phyloP scores from a whole-genome alignment of 2,113 vertebrate species.

The Micromys minutus region DNA sequence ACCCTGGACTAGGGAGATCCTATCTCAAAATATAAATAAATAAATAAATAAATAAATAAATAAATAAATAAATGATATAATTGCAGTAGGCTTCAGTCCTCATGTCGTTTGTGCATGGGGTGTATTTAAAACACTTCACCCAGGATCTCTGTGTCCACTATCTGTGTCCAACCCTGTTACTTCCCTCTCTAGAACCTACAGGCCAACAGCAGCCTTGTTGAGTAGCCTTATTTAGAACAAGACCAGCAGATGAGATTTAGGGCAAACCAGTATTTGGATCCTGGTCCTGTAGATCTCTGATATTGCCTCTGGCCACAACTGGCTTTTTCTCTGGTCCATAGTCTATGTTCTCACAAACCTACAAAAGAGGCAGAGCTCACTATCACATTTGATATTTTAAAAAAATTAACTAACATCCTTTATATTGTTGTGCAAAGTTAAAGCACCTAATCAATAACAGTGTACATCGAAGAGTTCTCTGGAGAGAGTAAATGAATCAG shows the following conservation, averaged over 20 bases:
- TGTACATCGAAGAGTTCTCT: not conserved
- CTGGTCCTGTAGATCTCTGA: not conserved
- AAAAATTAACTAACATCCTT: not conserved
- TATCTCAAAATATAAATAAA: not conserved
- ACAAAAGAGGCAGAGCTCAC: not conserved
- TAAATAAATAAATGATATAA: not conserved
- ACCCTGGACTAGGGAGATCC: not conserved
- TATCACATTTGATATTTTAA: not conserved
- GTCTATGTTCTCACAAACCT: not conserved
- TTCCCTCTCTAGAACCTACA: not conserved
- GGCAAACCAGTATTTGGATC: not conserved
- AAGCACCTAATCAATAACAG: not conserved
- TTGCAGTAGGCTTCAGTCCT: not conserved
- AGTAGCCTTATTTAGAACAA: not conserved
- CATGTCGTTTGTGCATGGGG: fast-evolving
- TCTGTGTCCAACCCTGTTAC: not conserved
- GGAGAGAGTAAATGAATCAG: not conserved
- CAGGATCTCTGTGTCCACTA: too few species aligned
- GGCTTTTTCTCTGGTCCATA: not conserved
- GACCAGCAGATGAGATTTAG: not conserved
- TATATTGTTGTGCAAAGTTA: not conserved
- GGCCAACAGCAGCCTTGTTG: not conserved
- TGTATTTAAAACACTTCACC: not conserved
- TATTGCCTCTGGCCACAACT: not conserved
- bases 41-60: not conserved